Percentiles rank a stretch among this genome's conserved stretches.
Evolutionary conservation across 2,888 invertebrate species (phyloP).

Genomic region (Melinaea menophilus): DNA sequence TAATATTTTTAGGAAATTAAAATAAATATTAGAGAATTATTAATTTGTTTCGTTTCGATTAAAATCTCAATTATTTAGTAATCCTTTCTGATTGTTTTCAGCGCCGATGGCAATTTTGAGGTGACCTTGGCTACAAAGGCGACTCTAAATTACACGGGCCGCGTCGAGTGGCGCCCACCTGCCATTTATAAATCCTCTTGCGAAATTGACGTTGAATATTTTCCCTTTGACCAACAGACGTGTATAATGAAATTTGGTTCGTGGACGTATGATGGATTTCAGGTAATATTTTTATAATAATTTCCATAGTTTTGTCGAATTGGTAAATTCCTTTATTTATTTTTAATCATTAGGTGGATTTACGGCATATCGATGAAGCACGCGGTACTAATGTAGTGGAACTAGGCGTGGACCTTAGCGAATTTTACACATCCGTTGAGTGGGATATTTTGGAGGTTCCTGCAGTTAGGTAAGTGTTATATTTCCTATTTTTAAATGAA

Average conservation of each 20-base stretch:
- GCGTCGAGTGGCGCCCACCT: constrained; percentile 96
- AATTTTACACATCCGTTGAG: constrained; percentile 98
- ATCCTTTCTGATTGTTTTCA: constrained; percentile 54
- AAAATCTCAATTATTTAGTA: neutral
- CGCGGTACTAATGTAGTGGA: constrained; percentile 93
- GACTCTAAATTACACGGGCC: constrained; percentile 91
- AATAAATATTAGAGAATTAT: too few species aligned
- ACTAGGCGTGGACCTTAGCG: constrained; percentile 96
- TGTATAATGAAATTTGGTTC: constrained; percentile 96
- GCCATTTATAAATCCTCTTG: constrained; percentile 97
- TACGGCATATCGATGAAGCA: constrained; percentile 94
- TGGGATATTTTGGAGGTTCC: constrained; percentile 99
- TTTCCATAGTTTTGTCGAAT: neutral
- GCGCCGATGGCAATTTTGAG: constrained; percentile 95
- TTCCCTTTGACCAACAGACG: constrained; percentile 95
- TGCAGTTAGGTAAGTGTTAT: constrained; percentile 83
- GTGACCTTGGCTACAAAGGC: constrained; percentile 94
- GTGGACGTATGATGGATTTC: constrained; percentile 97
- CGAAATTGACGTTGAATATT: constrained; percentile 95
- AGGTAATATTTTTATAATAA: constrained; percentile 78
- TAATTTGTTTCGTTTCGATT: too few species aligned
- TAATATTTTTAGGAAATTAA: too few species aligned
- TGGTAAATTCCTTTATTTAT: neutral
- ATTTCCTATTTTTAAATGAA: neutral
- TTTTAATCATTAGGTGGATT: constrained; percentile 82